Percentiles rank a stretch among this genome's conserved stretches.
Conservation (phyloP, 2,888 invertebrate genomes). For the Aleiodes testaceus region DNA sequence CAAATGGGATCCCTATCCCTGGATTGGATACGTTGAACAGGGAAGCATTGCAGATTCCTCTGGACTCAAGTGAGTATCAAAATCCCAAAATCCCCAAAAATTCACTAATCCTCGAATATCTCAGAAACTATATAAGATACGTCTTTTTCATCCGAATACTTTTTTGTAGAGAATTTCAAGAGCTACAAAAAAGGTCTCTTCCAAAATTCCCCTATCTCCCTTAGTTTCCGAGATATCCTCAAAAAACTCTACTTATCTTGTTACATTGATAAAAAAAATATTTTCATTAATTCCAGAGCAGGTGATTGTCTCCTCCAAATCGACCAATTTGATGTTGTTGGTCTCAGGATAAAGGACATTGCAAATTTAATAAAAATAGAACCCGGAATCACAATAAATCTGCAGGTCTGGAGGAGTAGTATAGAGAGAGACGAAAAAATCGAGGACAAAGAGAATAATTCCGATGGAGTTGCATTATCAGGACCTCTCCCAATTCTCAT, state of each 20-base stretch:
- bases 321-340: constrained; percentile 76
- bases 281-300: no score
- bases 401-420: constrained; percentile 64
- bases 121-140: no score
- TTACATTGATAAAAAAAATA: no score
- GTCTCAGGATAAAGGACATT: constrained; percentile 75
- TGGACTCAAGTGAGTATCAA: constrained; percentile 75
- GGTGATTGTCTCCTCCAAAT: constrained; percentile 84
- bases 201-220: background rate
- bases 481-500: constrained; percentile 68
- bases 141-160: no score
- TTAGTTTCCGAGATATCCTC: background rate
- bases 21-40: constrained; percentile 81
- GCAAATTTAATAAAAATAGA: constrained; percentile 68
- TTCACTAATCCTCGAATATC: no score
- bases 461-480: constrained; percentile 56
- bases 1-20: constrained; percentile 88
- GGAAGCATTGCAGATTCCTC: constrained; percentile 79
- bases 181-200: no score
- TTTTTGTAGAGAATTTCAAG: no score
- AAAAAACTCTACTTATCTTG: background rate
- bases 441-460: constrained; percentile 40
- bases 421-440: constrained; percentile 20
- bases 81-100: background rate
- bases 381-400: constrained; percentile 52